A percentile compares a stretch with the other conserved stretches of the same genome.
These are phyloP conservation scores for Diplodus sargus DNA, from an alignment of 2,797 vertebrate genomes.

Conservation along the genomic window DNA sequence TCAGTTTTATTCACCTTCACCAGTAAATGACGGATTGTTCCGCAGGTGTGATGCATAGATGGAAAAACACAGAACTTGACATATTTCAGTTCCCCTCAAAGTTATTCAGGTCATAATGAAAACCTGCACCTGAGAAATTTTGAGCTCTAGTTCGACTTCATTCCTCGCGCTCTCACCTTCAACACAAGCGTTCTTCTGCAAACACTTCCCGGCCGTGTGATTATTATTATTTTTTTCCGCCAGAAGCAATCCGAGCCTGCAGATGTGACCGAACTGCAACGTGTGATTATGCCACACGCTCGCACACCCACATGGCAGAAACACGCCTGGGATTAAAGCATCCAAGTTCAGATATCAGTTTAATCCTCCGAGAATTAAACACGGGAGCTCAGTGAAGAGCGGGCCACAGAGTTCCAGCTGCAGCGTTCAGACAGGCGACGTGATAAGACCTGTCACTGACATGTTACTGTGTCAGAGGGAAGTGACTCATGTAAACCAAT, in stretches of 20 bases:
- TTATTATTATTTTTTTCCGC: slow-evolving; percentile 16
- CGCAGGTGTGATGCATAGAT: not conserved
- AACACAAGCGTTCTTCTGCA: not conserved
- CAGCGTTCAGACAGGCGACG: not conserved
- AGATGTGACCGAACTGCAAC: slow-evolving; percentile 26
- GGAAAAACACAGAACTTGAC: not conserved
- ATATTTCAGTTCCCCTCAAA: not conserved
- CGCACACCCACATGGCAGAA: slow-evolving; percentile 8
- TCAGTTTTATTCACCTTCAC: no score
- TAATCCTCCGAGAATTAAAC: slow-evolving; percentile 62
- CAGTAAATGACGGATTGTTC: not conserved
- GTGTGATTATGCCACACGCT: slow-evolving; percentile 34
- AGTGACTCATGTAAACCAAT: not conserved
- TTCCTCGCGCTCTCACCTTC: not conserved
- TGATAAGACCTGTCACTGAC: slow-evolving; percentile 3
- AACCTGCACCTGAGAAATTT: not conserved
- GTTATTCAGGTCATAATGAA: not conserved
- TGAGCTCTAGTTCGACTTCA: not conserved
- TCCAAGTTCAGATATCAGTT: slow-evolving; percentile 43
- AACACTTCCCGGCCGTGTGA: not conserved
- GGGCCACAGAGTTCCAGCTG: not conserved
- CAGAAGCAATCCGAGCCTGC: slow-evolving; percentile 36
- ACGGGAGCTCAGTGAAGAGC: slow-evolving; percentile 1
- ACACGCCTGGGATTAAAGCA: slow-evolving; percentile 56
- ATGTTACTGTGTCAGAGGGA: not conserved